A percentile compares a stretch with the other conserved stretches of the same genome.
Evolutionary conservation across 2,113 vertebrate species (phyloP).

Genomic region (Apodemus sylvaticus): DNA sequence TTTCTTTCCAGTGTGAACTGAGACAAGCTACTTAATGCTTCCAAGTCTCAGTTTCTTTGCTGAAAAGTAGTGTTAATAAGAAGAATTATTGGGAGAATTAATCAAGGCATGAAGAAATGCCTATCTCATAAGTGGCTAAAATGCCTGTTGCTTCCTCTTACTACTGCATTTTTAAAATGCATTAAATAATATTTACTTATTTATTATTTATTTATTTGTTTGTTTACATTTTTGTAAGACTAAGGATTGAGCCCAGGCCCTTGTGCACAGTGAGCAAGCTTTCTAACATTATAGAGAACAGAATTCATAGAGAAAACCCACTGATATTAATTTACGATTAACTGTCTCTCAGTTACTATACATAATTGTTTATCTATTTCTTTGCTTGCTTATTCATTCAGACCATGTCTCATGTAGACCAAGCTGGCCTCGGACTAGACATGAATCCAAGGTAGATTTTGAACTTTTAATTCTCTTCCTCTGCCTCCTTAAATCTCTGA

Average conservation of each 20-base stretch:
- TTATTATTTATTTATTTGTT: neutral
- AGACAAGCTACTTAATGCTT: neutral
- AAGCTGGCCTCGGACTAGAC: neutral
- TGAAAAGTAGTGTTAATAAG: neutral
- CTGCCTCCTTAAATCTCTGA: neutral
- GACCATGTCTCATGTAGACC: neutral
- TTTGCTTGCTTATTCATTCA: neutral
- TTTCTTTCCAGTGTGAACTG: slow-evolving; percentile 37
- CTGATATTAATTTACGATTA: neutral
- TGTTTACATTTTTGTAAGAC: neutral
- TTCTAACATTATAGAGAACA: neutral
- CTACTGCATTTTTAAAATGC: neutral
- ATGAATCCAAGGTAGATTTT: neutral
- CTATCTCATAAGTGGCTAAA: neutral
- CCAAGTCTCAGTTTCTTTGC: neutral
- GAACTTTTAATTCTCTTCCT: neutral
- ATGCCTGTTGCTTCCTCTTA: slow-evolving; percentile 9
- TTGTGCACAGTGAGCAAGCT: no score
- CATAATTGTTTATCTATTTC: neutral
- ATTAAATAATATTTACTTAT: neutral
- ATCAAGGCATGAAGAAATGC: neutral
- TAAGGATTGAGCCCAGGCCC: neutral
- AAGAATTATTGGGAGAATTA: neutral
- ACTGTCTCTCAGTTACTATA: neutral
- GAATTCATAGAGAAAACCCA: neutral